Conservation (phyloP, 2,797 vertebrate genomes). For the Strix occidentalis region DNA sequence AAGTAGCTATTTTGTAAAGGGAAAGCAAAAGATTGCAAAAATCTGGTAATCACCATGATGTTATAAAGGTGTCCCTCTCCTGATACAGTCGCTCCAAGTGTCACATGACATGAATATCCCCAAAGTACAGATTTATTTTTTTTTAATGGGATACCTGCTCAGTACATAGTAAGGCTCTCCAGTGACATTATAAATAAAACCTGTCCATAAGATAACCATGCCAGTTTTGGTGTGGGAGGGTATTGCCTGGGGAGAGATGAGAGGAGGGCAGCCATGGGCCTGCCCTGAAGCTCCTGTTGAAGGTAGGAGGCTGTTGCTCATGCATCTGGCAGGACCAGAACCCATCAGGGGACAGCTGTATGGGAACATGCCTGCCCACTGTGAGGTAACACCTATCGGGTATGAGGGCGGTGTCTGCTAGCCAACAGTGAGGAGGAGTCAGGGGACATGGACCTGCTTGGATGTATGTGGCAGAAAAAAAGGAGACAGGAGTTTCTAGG, state of each 20-base stretch:
- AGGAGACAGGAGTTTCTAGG: not conserved
- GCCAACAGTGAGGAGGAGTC: not conserved
- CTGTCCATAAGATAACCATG: not conserved
- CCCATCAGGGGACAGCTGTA: not conserved
- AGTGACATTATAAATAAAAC: not conserved
- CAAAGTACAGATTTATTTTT: not conserved
- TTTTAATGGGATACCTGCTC: fast-evolving
- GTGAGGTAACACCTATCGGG: not conserved
- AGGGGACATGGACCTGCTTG: not conserved
- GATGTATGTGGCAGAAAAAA: not conserved
- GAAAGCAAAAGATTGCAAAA: not conserved
- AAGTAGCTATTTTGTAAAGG: not conserved
- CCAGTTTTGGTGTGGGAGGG: not conserved
- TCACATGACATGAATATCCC: not conserved
- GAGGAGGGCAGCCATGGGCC: not conserved
- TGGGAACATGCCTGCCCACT: fast-evolving
- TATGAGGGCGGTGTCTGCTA: not conserved
- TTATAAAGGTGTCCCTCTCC: not conserved
- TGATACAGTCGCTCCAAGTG: fast-evolving
- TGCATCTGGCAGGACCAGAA: not conserved
- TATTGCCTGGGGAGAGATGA: not conserved
- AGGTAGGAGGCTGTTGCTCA: not conserved
- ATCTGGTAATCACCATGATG: not conserved
- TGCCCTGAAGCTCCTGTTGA: fast-evolving
- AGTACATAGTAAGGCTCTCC: not conserved